A percentile compares a stretch with the other conserved stretches of the same genome.
phyloP scores from a whole-genome alignment of 2,888 invertebrate genomes.

The Drosophila koepferae region DNA sequence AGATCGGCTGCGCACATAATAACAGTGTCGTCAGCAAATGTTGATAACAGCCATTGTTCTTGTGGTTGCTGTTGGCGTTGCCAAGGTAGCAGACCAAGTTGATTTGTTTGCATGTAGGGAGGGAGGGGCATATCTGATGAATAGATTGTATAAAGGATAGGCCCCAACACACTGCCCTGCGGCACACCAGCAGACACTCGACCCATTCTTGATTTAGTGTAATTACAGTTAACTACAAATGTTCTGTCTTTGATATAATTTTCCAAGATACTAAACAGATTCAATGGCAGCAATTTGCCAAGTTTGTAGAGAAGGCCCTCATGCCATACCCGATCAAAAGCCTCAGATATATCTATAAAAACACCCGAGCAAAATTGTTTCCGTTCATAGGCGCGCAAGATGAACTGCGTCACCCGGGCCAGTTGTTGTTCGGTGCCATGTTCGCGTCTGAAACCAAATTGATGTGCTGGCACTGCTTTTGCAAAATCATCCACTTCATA shows the following conservation, averaged over 20 bases:
- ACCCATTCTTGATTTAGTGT: neutral
- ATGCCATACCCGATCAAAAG: neutral
- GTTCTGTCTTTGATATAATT: neutral
- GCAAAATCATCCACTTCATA: neutral
- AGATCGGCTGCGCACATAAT: neutral
- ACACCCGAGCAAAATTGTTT: neutral
- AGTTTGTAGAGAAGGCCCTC: neutral
- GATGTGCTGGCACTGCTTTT: neutral
- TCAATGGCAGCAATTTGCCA: too few relatives aligned
- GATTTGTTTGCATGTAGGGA: too few relatives aligned
- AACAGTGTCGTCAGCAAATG: neutral
- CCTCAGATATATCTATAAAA: too few relatives aligned
- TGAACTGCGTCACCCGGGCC: neutral
- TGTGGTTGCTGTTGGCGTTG: too few relatives aligned
- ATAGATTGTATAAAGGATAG: neutral
- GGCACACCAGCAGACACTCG: neutral
- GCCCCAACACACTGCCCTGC: neutral
- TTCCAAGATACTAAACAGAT: neutral
- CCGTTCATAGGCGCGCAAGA: neutral
- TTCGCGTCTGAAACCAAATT: neutral
- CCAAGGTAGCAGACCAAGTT: too few relatives aligned
- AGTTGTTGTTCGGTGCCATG: neutral
- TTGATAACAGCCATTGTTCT: neutral
- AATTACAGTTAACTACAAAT: too few relatives aligned
- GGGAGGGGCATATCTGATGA: neutral